Base-by-base conservation (phyloP, 2,113 vertebrate genomes). In the Lepus timidus region DNA sequence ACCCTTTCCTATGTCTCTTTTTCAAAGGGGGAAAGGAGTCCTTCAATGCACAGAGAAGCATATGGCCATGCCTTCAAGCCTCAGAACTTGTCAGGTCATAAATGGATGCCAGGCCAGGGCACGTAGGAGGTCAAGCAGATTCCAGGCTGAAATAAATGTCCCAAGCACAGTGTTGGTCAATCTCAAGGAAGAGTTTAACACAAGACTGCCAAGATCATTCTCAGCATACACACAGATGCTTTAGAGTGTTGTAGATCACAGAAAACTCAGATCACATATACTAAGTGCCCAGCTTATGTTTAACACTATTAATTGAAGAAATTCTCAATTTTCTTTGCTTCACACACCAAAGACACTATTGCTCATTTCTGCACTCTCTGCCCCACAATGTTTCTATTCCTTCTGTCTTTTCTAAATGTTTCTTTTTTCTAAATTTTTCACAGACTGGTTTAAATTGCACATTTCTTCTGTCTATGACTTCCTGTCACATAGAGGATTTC, bases 391-490 rank as follows among this genome's bases (percentile, higher is more conserved):
- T 19, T 36, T 76, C 22, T 76, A 6, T 61, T 68, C 33, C 74
- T 51, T 20, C 1, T 25, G 64, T 61, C 23, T 76, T 58, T 76
- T 25, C 68, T 67, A 93, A 92, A 73, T 10, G 16, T 51, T 74
- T 19, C n/a, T 88, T 9, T 84, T 88, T n/a, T 25, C 76, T 31
- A 76, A 61, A 65, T 44, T 82, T 39, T 76, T 33, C 61, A 52
- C 6, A 44, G 8, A 90, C 36, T 29, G 12, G 5, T 80, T 36
- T 29, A 90, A 36, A 9, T 8, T 58, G 20, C 13, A n/a, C 20
- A 71, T 86, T 62, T 88, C 22, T 36, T 71, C 1, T 36, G 55
- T 70, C 51, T 88, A 29, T 78, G 17, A 74, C 82, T 93, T 81
- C 44, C 68, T 94, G 9, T 64, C 23, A 27, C 9, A 62, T 62